Evolutionary conservation across 2,888 invertebrate genomes (phyloP), one percentile per base, ranked within the genome.

Genomic region (Idaea dimidiata): DNA sequence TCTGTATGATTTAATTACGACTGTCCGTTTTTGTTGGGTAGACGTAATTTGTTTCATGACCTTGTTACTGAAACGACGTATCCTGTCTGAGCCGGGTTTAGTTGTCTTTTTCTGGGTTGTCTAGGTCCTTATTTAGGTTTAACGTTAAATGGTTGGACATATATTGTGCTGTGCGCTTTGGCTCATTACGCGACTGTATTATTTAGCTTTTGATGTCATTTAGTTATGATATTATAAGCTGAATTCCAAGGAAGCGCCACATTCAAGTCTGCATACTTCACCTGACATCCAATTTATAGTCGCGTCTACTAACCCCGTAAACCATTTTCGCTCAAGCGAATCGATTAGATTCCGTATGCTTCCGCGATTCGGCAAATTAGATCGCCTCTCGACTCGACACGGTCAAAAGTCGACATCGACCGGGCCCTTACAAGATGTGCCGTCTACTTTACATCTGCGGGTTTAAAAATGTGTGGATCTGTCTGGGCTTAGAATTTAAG

Each of bases 381-480:
- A 89, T 89, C 86, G 83, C 82, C 84, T 87, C 91, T 91, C 83
- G 76, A 87, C 90, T 91, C 83, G 77, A 88, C 87, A 82, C 92
- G 92, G 91, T 91, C 91, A 91, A 89, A 88, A 87, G 86, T 83
- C 87, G 89, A 88, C 88, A 86, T 84, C 84, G 84, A 86, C 85
- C 84, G 84, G 73, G 82, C 80, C 82, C 86, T 88, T 82, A 79
- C 82, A 73, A 75, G 72, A 80, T 84, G 84, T 85, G 83, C 86
- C 81, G 76, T 79, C 84, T 84, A 82, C 82, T 79, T 80, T 74
- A 83, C 84, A 84, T 56, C 56, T 56, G 18, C 84, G 82, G 83
- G 84, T 90, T 89, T 87, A 82, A 86, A 86, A 87, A 80, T 73
- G 69, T 70, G 78, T 74, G 77, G 66, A 66, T 67, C 62, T 70